Evolutionary conservation across 2,888 invertebrate genomes (phyloP), one percentile per base, ranked within the genome.

Genomic region (Drosophila phalerata): DNA sequence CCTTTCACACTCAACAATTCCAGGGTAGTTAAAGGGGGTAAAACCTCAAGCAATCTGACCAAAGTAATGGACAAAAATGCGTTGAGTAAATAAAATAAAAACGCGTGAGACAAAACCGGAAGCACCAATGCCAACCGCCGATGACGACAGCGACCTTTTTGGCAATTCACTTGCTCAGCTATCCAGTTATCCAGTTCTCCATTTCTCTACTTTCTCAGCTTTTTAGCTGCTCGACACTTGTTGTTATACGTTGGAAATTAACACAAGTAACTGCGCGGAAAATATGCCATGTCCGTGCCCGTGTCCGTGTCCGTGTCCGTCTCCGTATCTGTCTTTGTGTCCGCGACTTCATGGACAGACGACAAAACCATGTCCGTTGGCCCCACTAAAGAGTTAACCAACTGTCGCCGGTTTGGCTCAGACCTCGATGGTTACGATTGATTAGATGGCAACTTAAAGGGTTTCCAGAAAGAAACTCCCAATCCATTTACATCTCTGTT

Each of bases 211-310:
- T 32, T 22, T 4, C 47, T 58, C 55, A 55, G 40, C 45, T 70
- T 5, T 28, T 28, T 10, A 30, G 28, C 28, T 28, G 28, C 58
- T 63, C 53, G 42, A 40, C 64, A 70, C 34, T 43, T 60, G 61
- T 55, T 52, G 40, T 43, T 22, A 22, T 43, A 9, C 43, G 43
- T n/a, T 61, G 43, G 56, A 77, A 88, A 88, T 88, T 88, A 88
- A 74, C 69, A 63, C 83, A 81, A 78, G 81, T 81, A 85, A 85
- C 88, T 85, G 79, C 72, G 75, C 76, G 88, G 88, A 85, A 88
- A 85, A 88, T 82, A 79, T 85, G 82, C 79, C 73, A 68, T 79
- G 73, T 87, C 82, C 82, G 81, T 70, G 75, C 48, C 61, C 66
- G 45, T 47, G 48, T 52, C 48, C 19, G 10, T 19, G 22, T 32